phyloP scores from a whole-genome alignment of 2,113 vertebrate species.

The Cervus canadensis region DNA sequence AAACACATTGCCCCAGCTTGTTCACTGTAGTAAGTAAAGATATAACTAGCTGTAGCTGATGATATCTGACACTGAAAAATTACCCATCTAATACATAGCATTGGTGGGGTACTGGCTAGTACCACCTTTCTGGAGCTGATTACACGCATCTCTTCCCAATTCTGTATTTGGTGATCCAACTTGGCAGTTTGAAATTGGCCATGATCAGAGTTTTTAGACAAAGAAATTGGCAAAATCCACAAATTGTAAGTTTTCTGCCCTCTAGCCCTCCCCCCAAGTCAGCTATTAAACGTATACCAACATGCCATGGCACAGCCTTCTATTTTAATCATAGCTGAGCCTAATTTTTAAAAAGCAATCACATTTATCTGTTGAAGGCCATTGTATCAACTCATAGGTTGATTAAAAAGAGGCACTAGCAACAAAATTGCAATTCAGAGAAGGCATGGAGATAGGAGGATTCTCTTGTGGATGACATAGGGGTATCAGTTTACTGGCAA shows the following conservation, averaged over 20 bases:
- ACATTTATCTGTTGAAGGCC: background rate
- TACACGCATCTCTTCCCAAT: background rate
- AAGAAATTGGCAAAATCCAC: background rate
- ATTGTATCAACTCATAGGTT: background rate
- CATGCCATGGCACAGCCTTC: background rate
- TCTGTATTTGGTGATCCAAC: background rate
- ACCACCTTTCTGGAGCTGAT: background rate
- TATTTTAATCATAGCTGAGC: background rate
- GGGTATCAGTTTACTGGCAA: background rate
- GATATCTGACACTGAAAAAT: background rate
- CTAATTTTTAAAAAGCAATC: background rate
- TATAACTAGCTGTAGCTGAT: background rate
- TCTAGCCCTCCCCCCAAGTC: rapidly evolving
- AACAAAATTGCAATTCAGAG: background rate
- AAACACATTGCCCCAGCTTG: background rate
- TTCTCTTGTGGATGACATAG: background rate
- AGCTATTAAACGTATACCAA: background rate
- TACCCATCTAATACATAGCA: background rate
- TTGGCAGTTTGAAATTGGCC: background rate
- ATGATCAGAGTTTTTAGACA: background rate
- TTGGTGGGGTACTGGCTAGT: background rate
- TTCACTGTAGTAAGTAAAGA: background rate
- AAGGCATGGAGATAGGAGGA: background rate
- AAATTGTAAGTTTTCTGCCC: background rate
- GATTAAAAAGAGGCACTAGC: background rate